phyloP scores from a whole-genome alignment of 2,797 vertebrate species.

The Gymnodraco acuticeps region DNA sequence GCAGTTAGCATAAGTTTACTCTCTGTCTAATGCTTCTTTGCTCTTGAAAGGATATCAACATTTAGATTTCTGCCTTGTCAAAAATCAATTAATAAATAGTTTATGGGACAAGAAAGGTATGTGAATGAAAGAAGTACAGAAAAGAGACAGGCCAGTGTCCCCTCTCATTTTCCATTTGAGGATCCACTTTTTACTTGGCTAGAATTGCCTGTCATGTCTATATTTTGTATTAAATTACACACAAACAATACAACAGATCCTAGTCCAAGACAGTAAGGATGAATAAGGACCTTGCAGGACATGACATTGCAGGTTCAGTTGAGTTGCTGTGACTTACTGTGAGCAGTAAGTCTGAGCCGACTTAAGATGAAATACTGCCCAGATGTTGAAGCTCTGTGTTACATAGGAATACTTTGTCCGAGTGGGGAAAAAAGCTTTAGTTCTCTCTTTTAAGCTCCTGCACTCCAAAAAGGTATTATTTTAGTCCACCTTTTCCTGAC shows the following conservation, averaged over 20 bases:
- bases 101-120: not conserved
- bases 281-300: slow-evolving; percentile 1
- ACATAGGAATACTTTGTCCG: slow-evolving; percentile 3
- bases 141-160: not conserved
- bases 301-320: not conserved
- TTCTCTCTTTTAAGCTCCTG: not conserved
- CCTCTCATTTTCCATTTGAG: not conserved
- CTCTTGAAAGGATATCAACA: not conserved
- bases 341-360: slow-evolving; percentile 12
- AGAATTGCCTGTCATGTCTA: not conserved
- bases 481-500: not conserved
- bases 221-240: slow-evolving; percentile 7
- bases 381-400: slow-evolving; percentile 3
- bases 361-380: slow-evolving; percentile 22
- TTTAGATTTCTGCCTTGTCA: not conserved
- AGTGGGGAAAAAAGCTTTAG: not conserved
- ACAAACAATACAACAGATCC: slow-evolving; percentile 7
- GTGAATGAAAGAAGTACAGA: not conserved
- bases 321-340: slow-evolving; percentile 8
- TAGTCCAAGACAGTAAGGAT: not conserved
- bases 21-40: not conserved
- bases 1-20: not conserved
- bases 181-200: not conserved
- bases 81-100: not conserved
- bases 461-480: not conserved